Base-by-base conservation (phyloP, 2,797 vertebrate species). In the Eremophila alpestris region DNA sequence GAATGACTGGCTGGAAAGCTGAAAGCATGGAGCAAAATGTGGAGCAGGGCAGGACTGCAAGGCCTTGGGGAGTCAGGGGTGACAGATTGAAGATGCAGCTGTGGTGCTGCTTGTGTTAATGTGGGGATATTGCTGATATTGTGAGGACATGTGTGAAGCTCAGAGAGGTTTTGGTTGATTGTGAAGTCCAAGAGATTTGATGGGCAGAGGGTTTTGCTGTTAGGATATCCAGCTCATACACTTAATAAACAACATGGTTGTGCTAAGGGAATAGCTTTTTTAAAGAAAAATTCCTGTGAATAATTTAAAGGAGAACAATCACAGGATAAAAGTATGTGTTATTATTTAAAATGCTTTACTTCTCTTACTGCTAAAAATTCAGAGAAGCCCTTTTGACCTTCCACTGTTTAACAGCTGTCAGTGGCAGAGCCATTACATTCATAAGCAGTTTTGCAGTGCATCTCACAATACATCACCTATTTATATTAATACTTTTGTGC, bases 371-470 rank as follows among this genome's bases (percentile, higher is more conserved):
- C 21, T 88, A 43, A 63, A 78, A 81, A 67, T 81, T 87, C 69
- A 88, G 80, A 81, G 48, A 20, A 83, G 40, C 63, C 63, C 48
- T 78, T 94, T 63, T 74, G 79, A 63, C 69, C 62, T 90, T 68
- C 11, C 16, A 6, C n/a, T 62, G 17, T 87, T 89, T 40, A 81
- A 73, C 20, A 77, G 1, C 34, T 65, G 36, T 59, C 76, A 56
- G 82, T 46, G 58, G 20, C 76, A 91, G 41, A 74, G 48, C n/a
- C 38, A 23, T 87, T 90, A 34, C n/a, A 70, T 54, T 77, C 81
- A 34, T 27, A 45, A 52, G 59, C 46, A 41, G 89, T 89, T 91
- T 74, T 84, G n/a, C 48, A 40, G 45, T 46, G 62, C 55, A 24
- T 63, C 59, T 55, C 55, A n/a, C 45, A 64, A 24, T 68, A n/a